These are phyloP conservation scores for Caenorhabditis becei DNA, from an alignment of 2,888 invertebrate genomes.

Conservation along the genomic window DNA sequence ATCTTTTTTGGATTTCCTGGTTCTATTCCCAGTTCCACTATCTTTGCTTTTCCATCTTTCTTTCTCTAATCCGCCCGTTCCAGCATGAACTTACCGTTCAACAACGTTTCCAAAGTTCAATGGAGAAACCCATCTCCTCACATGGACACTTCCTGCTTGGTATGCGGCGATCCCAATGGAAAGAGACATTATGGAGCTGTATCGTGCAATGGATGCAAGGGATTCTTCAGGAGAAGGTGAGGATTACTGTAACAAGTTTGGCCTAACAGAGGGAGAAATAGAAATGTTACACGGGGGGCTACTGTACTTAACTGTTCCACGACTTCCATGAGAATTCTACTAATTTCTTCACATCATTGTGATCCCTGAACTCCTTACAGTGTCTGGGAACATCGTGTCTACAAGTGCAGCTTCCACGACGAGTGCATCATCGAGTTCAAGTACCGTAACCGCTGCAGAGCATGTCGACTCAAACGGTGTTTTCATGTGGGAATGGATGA, in stretches of 20 bases:
- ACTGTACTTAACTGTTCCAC: too few species aligned
- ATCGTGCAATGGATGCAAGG: slow-evolving; percentile 66
- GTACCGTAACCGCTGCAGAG: slow-evolving; percentile 64
- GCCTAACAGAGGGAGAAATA: too few species aligned
- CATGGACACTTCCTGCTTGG: slow-evolving; percentile 34
- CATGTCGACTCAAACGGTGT: slow-evolving; percentile 61
- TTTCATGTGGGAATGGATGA: slow-evolving; percentile 62
- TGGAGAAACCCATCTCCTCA: slow-evolving; percentile 41
- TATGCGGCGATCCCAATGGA: slow-evolving; percentile 62
- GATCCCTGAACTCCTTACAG: slow-evolving; percentile 21
- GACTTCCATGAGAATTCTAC: too few species aligned
- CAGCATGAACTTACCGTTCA: slow-evolving; percentile 27
- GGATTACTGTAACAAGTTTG: slow-evolving; percentile 10
- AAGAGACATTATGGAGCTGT: slow-evolving; percentile 61
- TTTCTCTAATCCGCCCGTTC: neutral
- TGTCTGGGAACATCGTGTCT: slow-evolving; percentile 59
- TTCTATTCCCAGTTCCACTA: slow-evolving; percentile 1
- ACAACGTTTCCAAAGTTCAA: neutral
- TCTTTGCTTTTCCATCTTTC: neutral
- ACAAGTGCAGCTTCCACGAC: slow-evolving; percentile 57
- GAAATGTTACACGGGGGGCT: too few species aligned
- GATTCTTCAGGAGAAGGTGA: slow-evolving; percentile 61
- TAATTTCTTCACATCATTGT: neutral
- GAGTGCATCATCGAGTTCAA: slow-evolving; percentile 61
- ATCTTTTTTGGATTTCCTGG: neutral